These are phyloP conservation scores for Diorhabda sublineata DNA, from an alignment of 1,140 invertebrate genomes.

Conservation along the genomic window DNA sequence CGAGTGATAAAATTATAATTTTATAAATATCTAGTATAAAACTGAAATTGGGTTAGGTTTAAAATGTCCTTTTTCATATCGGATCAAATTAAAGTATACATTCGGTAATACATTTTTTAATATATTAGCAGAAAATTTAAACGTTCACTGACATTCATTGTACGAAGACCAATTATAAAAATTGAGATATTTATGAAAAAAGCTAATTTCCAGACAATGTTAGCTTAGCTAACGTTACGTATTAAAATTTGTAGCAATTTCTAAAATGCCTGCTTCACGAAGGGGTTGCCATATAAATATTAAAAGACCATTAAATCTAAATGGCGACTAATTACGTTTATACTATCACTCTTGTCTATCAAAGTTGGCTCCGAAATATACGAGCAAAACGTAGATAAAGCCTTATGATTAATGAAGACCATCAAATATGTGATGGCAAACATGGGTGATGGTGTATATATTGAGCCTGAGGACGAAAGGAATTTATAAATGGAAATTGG, in stretches of 20 bases:
- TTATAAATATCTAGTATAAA: no score
- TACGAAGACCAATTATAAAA: no score
- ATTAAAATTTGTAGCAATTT: slow-evolving; percentile 21
- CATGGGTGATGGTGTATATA: neutral
- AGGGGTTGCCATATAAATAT: slow-evolving; percentile 36
- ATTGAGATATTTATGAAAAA: no score
- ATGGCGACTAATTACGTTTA: slow-evolving; percentile 40
- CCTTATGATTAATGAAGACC: slow-evolving; percentile 41
- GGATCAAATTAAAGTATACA: no score
- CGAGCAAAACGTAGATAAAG: slow-evolving; percentile 37
- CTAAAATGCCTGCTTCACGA: slow-evolving; percentile 12
- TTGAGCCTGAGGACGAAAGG: neutral
- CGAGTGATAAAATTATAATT: no score
- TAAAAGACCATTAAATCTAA: slow-evolving; percentile 43
- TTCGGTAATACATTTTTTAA: no score
- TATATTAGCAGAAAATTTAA: no score
- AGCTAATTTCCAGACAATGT: no score
- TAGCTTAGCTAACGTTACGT: slow-evolving; percentile 5
- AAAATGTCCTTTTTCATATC: no score
- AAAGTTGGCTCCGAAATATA: slow-evolving; percentile 35
- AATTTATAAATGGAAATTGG: neutral
- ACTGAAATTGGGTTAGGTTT: no score
- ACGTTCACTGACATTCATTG: no score
- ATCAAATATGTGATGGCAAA: slow-evolving; percentile 35
- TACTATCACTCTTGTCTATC: slow-evolving; percentile 40